Evolutionary conservation across 2,888 invertebrate species (phyloP).

Genomic region (Tenthredo mesomela): DNA sequence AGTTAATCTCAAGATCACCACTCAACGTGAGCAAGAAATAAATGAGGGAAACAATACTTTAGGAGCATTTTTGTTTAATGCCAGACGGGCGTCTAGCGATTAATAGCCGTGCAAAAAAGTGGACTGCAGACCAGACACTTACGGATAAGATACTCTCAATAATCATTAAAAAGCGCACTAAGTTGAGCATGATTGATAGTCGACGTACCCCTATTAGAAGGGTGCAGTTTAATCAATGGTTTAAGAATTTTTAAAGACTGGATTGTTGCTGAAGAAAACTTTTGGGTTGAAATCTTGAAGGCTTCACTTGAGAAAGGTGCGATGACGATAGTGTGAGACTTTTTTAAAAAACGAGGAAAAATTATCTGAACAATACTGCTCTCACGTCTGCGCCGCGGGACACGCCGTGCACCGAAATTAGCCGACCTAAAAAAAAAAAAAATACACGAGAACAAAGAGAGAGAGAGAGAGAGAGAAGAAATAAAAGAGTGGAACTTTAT

Average conservation of each 20-base stretch:
- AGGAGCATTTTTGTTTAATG: background rate
- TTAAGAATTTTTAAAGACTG: background rate
- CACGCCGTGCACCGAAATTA: background rate
- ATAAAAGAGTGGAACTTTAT: background rate
- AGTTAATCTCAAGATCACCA: background rate
- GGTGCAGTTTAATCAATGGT: background rate
- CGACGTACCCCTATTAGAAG: background rate
- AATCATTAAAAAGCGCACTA: background rate
- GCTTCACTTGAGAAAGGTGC: background rate
- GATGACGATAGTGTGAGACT: no score
- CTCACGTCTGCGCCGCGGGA: background rate
- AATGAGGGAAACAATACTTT: background rate
- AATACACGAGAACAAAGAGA: background rate
- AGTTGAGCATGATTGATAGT: background rate
- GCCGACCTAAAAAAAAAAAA: no score
- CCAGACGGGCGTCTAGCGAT: background rate
- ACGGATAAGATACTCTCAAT: background rate
- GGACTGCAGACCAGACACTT: background rate
- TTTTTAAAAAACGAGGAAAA: background rate
- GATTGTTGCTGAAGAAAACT: background rate
- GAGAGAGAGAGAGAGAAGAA: background rate
- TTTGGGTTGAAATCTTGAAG: background rate
- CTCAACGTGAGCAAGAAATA: background rate
- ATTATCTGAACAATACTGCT: background rate
- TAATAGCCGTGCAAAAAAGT: background rate